These are phyloP conservation scores for Ibidorhyncha struthersii DNA, from an alignment of 2,113 vertebrate species.

Conservation along the genomic window DNA sequence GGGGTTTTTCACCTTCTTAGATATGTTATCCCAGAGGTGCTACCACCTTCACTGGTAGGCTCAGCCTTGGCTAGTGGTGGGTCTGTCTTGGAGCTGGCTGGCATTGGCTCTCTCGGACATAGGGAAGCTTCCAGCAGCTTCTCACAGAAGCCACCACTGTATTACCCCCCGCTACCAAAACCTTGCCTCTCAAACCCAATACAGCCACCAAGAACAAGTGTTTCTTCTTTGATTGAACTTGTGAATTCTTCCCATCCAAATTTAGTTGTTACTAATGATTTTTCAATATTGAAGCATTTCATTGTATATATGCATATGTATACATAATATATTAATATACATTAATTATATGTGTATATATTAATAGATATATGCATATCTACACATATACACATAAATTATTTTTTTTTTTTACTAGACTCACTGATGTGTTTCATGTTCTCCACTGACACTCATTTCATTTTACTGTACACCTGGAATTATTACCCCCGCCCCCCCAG, in stretches of 20 bases:
- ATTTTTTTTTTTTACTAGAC: not conserved
- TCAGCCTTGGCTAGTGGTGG: rapidly evolving
- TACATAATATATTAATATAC: not conserved
- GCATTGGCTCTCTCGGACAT: not conserved
- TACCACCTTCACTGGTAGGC: rapidly evolving
- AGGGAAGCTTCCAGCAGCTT: not conserved
- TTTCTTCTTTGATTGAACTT: not conserved
- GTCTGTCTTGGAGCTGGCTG: rapidly evolving
- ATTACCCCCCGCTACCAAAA: rapidly evolving
- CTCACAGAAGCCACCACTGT: not conserved
- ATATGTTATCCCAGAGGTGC: not conserved
- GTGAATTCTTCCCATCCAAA: not conserved
- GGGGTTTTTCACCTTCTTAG: not conserved
- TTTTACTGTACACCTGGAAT: not conserved
- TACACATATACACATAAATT: not conserved
- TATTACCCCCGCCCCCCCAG: not conserved
- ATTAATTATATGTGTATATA: not conserved
- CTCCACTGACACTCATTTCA: not conserved
- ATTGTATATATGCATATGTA: not conserved
- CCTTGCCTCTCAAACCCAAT: not conserved
- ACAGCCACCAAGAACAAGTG: not conserved
- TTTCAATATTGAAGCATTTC: not conserved
- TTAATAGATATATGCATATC: not conserved
- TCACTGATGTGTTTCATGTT: not conserved
- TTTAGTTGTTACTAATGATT: not conserved